A percentile compares a stretch with the other conserved stretches of the same genome.
phyloP scores from a whole-genome alignment of 2,888 invertebrate species.

The Choreutis nemorana region DNA sequence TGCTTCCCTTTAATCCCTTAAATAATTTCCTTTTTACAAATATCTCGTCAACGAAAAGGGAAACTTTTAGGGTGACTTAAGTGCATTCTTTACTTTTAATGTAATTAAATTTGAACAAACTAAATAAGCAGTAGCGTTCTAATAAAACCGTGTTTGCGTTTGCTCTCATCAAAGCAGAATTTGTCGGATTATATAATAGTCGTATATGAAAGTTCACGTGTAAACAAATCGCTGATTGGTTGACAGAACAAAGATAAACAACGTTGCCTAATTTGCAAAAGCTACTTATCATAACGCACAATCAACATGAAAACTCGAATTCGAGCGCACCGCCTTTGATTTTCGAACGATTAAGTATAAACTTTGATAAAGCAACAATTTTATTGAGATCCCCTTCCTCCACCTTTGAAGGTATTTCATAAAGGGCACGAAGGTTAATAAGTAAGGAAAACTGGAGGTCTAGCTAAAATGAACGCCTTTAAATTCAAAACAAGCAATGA shows the following conservation, averaged over 20 bases:
- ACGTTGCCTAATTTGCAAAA: constrained; percentile 32
- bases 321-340: constrained; percentile 40
- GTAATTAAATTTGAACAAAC: no score
- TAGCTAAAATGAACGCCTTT: constrained; percentile 34
- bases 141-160: no score
- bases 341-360: constrained; percentile 42
- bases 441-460: constrained; percentile 20
- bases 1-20: constrained; percentile 41
- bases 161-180: no score
- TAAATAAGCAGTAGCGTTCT: no score
- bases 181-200: no score
- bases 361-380: constrained; percentile 38
- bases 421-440: constrained; percentile 13
- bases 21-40: constrained; percentile 31
- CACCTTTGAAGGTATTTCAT: constrained; percentile 11
- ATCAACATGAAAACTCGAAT: constrained; percentile 33
- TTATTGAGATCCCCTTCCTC: constrained; percentile 23
- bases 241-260: constrained; percentile 28
- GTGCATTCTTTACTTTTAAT: no score
- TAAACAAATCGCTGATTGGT: constrained; percentile 9
- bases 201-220: no score
- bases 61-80: constrained; percentile 16
- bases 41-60: constrained; percentile 13
- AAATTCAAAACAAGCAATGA: constrained; percentile 53
- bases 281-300: constrained; percentile 39